Base-by-base conservation (phyloP, 2,888 invertebrate species). In the Trissolcus brochymenae region DNA sequence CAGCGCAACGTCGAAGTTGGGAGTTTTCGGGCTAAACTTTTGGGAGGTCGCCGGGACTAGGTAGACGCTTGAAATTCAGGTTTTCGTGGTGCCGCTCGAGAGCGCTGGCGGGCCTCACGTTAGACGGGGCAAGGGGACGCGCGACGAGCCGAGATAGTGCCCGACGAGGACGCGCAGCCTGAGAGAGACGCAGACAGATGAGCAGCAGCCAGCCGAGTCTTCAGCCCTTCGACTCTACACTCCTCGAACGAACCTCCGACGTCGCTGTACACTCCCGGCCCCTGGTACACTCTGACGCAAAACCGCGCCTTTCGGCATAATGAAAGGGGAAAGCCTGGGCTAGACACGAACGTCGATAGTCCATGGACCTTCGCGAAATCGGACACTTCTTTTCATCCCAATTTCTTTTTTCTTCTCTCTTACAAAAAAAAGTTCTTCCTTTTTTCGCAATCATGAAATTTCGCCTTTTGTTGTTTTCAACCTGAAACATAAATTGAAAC, bases 21-120 rank as follows among this genome's bases (percentile, higher is more conserved):
- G 61, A 78, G 76, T 81, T 78, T 81, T 81, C 79, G 73, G 79
- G 61, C 78, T 72, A 78, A 78, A 80, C 74, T 83, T 82, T 83
- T 65, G 82, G 81, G 82, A 83, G 83, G 81, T 82, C 83, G 79
- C 59, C 80, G 78, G 78, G 82, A 83, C 82, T 80, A 81, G 79
- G 80, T 82, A 82, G 81, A 80, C 81, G 81, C 82, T 83, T 83
- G 84, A 84, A 84, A 83, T 84, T 85, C 85, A 84, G 84, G 85
- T 85, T 84, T 83, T 82, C 79, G 82, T 80, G 81, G 82, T 81
- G 81, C 75, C 79, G 78, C 78, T 80, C 76, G 25, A 40, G 79
- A 75, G 62, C 81, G 81, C 78, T 79, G 81, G 81, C 81, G 80
- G 81, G 81, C 78, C 76, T 77, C 64, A 57, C 50, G 73, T 57